phyloP scores from a whole-genome alignment of 64 coral and sea anemone genomes.

The Porites australiensis region DNA sequence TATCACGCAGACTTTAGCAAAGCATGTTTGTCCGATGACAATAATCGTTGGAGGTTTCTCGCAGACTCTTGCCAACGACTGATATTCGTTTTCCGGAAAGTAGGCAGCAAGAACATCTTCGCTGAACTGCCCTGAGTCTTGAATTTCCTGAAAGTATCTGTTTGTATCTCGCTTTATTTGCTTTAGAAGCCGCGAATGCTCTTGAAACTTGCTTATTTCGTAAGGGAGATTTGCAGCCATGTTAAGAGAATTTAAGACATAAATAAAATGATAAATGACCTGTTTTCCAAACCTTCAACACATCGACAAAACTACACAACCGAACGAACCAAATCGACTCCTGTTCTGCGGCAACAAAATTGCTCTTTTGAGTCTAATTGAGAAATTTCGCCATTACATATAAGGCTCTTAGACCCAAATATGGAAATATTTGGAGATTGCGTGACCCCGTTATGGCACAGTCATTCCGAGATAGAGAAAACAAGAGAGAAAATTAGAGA shows the following conservation, averaged over 20 bases:
- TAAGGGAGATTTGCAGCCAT: constrained; percentile 96
- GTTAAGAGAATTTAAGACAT: not conserved
- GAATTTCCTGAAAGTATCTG: constrained; percentile 86
- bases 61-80: constrained; percentile 87
- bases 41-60: constrained; percentile 97
- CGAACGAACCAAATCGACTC: not conserved
- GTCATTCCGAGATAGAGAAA: no score
- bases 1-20: constrained; percentile 96
- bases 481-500: no score
- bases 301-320: not conserved
- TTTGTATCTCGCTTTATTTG: constrained; percentile 94
- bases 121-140: constrained; percentile 83
- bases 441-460: not conserved
- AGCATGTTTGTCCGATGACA: constrained; percentile 95
- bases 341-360: not conserved
- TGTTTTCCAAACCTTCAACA: not conserved
- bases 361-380: not conserved
- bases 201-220: constrained; percentile 97
- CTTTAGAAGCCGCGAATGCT: constrained; percentile 87
- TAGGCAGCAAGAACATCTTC: constrained; percentile 81
- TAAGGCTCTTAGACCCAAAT: not conserved
- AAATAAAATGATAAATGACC: not conserved
- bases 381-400: not conserved
- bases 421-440: constrained; percentile 12
- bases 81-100: constrained; percentile 89